Conservation (phyloP, 2,113 vertebrate genomes). For the Peromyscus polionotus region DNA sequence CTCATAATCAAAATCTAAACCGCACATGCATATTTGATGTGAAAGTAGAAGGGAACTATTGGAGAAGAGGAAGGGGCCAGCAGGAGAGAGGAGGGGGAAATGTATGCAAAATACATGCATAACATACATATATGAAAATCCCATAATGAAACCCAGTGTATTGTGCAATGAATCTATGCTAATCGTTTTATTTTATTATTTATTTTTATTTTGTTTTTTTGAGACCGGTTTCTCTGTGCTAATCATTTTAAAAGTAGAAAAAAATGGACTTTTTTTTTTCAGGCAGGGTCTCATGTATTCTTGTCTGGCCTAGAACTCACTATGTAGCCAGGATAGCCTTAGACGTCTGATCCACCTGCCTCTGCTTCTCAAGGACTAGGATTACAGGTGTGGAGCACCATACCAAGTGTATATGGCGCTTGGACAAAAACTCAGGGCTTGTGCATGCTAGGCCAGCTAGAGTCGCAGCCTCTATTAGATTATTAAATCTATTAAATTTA, state of each 20-base stretch:
- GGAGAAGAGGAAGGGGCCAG: background rate
- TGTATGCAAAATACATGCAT: too few relatives aligned
- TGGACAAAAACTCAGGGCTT: background rate
- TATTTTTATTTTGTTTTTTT: background rate
- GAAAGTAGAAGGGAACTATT: background rate
- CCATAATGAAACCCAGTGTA: background rate
- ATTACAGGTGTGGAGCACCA: too few relatives aligned
- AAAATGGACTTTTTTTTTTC: background rate
- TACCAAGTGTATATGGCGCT: background rate
- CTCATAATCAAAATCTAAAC: background rate
- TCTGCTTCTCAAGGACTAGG: too few relatives aligned
- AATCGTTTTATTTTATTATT: background rate
- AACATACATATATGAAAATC: too few relatives aligned
- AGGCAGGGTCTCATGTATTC: background rate
- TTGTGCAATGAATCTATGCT: background rate
- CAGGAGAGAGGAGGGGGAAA: background rate
- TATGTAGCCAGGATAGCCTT: background rate
- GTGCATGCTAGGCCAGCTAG: background rate
- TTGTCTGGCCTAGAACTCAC: background rate
- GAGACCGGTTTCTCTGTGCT: background rate
- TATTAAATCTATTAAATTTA: too few relatives aligned
- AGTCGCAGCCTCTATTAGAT: too few relatives aligned
- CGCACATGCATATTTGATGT: background rate
- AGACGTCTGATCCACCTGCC: background rate
- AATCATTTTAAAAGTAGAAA: background rate